Evolutionary conservation across 2,797 vertebrate genomes (phyloP).

Genomic region (Muscicapa comitata): DNA sequence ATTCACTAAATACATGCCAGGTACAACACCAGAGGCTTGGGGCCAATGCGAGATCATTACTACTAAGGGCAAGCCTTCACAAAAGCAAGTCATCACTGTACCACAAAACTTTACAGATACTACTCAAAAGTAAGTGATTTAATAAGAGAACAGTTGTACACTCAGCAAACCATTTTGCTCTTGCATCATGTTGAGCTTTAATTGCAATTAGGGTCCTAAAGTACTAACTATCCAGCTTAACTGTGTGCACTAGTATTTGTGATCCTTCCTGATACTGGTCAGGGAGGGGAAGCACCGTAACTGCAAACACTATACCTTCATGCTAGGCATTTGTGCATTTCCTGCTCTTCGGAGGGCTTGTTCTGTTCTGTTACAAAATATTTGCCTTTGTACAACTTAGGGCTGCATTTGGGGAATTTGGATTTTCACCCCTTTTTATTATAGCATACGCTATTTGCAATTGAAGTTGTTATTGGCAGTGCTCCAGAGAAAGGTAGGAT

Average conservation of each 20-base stretch:
- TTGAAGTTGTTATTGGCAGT: not conserved
- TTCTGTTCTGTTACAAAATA: not conserved
- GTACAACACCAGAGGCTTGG: not conserved
- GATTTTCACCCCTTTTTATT: not conserved
- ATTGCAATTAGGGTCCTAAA: not conserved
- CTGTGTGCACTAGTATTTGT: not conserved
- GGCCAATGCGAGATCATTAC: not conserved
- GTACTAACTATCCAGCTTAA: not conserved
- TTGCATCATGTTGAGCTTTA: not conserved
- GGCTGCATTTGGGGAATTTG: not conserved
- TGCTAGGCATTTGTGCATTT: not conserved
- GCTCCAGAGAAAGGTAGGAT: conserved; percentile 11
- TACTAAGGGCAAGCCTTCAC: not conserved
- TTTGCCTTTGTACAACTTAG: not conserved
- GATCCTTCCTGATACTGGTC: not conserved
- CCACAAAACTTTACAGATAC: not conserved
- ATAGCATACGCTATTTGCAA: not conserved
- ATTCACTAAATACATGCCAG: not conserved
- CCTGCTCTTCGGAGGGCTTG: not conserved
- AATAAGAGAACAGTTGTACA: not conserved
- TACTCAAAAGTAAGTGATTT: not conserved
- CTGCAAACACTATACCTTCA: not conserved
- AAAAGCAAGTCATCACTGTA: not conserved
- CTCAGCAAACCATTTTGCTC: not conserved
- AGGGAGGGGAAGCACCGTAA: not conserved